phyloP scores from a whole-genome alignment of 2,797 vertebrate genomes.

The Lateolabrax maculatus region DNA sequence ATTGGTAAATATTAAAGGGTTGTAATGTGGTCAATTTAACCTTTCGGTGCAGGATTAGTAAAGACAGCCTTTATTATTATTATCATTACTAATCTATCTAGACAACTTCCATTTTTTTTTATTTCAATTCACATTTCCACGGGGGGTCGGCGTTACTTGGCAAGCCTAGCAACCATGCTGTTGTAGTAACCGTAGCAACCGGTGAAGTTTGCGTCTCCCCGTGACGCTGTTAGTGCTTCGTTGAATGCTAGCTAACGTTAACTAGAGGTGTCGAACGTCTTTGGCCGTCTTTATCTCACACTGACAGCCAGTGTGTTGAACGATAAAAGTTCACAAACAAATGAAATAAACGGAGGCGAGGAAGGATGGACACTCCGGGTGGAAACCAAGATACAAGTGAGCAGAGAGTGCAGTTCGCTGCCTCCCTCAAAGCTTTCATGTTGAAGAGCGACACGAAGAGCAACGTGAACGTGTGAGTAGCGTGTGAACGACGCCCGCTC shows the following conservation, averaged over 20 bases:
- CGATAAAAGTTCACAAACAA: background rate
- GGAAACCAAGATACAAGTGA: background rate
- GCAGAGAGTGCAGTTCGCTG: slow-evolving; percentile 16
- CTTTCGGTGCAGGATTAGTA: background rate
- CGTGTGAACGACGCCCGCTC: no score
- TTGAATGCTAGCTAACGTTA: background rate
- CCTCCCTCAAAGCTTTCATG: slow-evolving; percentile 55
- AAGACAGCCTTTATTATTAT: no score
- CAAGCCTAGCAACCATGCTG: background rate
- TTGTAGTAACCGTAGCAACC: slow-evolving; percentile 53
- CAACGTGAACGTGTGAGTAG: slow-evolving; percentile 66
- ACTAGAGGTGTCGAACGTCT: background rate
- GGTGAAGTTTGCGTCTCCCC: background rate
- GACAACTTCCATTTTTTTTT: no score
- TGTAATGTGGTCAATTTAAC: background rate
- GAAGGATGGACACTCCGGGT: slow-evolving; percentile 27
- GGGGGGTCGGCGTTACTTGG: no score
- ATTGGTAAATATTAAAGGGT: background rate
- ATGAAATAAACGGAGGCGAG: background rate
- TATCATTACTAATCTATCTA: no score
- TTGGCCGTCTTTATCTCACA: background rate
- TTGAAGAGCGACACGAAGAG: slow-evolving; percentile 54
- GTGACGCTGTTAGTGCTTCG: rapidly evolving
- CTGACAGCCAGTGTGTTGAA: background rate
- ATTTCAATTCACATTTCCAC: no score